These are phyloP conservation scores for Nemotelus nigrinus DNA, from an alignment of 2,888 invertebrate genomes.

Conservation along the genomic window DNA sequence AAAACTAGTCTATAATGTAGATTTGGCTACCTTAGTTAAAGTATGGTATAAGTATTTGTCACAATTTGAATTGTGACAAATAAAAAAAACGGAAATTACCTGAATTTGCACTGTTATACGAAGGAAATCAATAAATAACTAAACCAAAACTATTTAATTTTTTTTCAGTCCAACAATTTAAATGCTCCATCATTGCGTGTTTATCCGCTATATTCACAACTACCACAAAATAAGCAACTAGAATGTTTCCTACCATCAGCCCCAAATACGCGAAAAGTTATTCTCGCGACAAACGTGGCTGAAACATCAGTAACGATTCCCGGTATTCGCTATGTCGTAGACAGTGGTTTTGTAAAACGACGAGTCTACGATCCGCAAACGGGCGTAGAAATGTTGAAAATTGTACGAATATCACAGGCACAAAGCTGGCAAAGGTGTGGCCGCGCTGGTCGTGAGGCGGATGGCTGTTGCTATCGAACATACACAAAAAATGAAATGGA, in stretches of 20 bases:
- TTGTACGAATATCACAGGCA: slow-evolving; percentile 86
- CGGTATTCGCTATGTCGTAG: slow-evolving; percentile 89
- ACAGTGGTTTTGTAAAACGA: slow-evolving; percentile 91
- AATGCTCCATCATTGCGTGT: slow-evolving; percentile 77
- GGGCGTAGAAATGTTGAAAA: slow-evolving; percentile 84
- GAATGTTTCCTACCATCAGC: slow-evolving; percentile 83
- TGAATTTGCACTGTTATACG: no score
- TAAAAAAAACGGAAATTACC: no score
- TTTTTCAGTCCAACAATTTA: slow-evolving; percentile 68
- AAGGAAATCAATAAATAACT: no score
- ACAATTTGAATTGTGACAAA: no score
- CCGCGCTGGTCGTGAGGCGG: slow-evolving; percentile 86
- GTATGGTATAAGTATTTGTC: no score
- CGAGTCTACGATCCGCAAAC: slow-evolving; percentile 84
- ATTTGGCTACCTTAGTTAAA: no score
- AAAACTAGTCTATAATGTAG: no score
- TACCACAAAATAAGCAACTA: slow-evolving; percentile 87
- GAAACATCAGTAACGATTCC: slow-evolving; percentile 97
- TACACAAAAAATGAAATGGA: slow-evolving; percentile 84
- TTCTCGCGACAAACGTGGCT: slow-evolving; percentile 96
- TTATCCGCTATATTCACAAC: slow-evolving; percentile 90
- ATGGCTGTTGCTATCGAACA: slow-evolving; percentile 87
- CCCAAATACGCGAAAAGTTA: slow-evolving; percentile 83
- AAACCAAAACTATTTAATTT: not conserved
- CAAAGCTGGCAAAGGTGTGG: slow-evolving; percentile 95